These are phyloP conservation scores for Dromaius novaehollandiae DNA, from an alignment of 2,113 vertebrate genomes.

Conservation along the genomic window DNA sequence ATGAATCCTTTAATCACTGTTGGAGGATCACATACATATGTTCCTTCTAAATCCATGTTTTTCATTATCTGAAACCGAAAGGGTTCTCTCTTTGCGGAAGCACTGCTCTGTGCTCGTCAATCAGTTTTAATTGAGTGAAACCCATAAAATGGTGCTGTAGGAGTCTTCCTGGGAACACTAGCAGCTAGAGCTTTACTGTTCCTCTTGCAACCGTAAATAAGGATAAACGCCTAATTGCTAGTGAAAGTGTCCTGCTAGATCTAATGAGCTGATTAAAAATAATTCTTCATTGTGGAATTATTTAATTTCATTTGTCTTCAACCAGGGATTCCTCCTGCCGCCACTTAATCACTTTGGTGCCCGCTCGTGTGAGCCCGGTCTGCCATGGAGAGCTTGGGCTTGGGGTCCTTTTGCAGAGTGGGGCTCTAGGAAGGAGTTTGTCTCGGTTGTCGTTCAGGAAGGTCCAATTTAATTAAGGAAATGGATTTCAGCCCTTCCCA, in stretches of 20 bases:
- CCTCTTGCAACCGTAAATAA: constrained; percentile 44
- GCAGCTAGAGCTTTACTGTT: constrained; percentile 23
- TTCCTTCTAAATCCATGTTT: not conserved
- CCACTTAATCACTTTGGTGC: not conserved
- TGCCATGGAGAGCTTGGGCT: not conserved
- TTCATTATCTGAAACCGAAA: not conserved
- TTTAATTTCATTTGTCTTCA: not conserved
- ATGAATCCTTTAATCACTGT: not conserved
- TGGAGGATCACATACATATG: not conserved
- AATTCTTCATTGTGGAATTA: not conserved
- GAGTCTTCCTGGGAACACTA: constrained; percentile 25
- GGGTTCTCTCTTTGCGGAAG: not conserved
- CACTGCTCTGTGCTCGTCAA: not conserved
- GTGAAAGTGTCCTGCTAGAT: constrained; percentile 33
- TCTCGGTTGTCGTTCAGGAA: rapidly evolving
- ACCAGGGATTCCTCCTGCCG: not conserved
- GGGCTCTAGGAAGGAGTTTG: not conserved
- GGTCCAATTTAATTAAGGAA: not conserved
- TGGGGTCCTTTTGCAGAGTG: rapidly evolving
- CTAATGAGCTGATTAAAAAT: constrained; percentile 19
- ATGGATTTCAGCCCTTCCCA: not conserved
- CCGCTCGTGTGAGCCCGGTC: not conserved
- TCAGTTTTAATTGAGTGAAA: constrained; percentile 45
- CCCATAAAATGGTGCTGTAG: not conserved
- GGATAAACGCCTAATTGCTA: constrained; percentile 51